Conservation (phyloP, 2,797 vertebrate species). For the Rachycentron canadum region DNA sequence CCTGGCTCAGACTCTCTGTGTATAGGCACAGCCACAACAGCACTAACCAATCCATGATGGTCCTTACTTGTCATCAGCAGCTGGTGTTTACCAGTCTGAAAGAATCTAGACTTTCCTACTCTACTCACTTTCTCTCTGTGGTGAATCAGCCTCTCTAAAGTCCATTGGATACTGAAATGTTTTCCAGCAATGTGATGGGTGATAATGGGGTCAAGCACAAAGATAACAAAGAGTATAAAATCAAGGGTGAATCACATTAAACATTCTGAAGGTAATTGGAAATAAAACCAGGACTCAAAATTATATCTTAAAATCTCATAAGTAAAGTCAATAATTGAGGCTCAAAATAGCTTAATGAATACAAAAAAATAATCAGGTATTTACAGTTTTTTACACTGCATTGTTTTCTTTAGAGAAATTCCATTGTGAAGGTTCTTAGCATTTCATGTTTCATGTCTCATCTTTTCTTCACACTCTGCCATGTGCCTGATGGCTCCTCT, state of each 20-base stretch:
- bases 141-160: conserved; percentile 8
- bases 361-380: conserved; percentile 1
- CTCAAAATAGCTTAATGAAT: not conserved
- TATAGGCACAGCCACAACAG: conserved; percentile 6
- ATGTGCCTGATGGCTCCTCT: conserved; percentile 24
- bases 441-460: not conserved
- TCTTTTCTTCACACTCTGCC: conserved; percentile 16
- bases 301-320: not conserved
- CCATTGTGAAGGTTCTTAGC: not conserved
- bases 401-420: conserved; percentile 13
- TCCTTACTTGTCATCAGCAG: conserved; percentile 2
- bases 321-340: not conserved
- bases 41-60: conserved; percentile 28
- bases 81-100: conserved; percentile 13
- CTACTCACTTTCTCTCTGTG: not conserved
- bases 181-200: not conserved
- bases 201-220: not conserved
- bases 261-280: not conserved
- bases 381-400: conserved; percentile 17
- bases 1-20: conserved; percentile 12
- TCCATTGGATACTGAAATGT: not conserved
- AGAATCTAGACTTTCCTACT: not conserved
- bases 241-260: not conserved
- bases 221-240: not conserved
- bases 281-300: conserved; percentile 1